These are phyloP conservation scores for Caenorhabditis wallacei DNA, from an alignment of 2,888 invertebrate species.

Conservation along the genomic window DNA sequence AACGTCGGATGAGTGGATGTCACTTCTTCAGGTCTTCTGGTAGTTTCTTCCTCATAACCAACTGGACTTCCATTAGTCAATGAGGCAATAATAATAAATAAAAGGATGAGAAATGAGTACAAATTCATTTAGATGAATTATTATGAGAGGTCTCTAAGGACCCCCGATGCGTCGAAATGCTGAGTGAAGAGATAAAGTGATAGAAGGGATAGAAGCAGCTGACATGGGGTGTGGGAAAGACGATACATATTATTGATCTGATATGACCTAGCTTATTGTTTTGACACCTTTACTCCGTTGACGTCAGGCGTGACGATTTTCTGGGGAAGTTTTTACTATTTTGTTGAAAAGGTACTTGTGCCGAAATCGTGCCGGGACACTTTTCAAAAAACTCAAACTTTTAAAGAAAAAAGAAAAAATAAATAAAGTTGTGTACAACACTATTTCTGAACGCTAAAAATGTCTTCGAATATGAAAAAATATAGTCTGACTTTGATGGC, in stretches of 20 bases:
- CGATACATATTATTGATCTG: conserved; percentile 54
- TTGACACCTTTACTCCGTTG: conserved; percentile 36
- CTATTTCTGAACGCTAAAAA: too few species aligned
- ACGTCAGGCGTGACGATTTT: conserved; percentile 39
- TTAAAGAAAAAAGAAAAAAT: too few species aligned
- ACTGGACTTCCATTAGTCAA: conserved; percentile 33
- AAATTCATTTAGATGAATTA: conserved; percentile 48
- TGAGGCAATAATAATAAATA: neutral
- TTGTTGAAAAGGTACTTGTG: too few species aligned
- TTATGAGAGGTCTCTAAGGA: conserved; percentile 26
- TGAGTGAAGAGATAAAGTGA: neutral
- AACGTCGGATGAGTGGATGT: conserved; percentile 61
- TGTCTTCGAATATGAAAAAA: too few species aligned
- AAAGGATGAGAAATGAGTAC: conserved; percentile 14
- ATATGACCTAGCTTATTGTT: conserved; percentile 53
- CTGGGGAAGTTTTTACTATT: too few species aligned
- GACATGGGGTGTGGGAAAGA: conserved; percentile 21
- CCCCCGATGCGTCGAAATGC: conserved; percentile 45
- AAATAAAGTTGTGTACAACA: too few species aligned
- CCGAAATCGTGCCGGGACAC: too few species aligned
- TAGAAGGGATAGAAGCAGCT: conserved; percentile 31
- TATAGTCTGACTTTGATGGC: too few species aligned
- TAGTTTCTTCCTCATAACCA: neutral
- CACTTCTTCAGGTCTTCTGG: conserved; percentile 11
- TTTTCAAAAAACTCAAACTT: too few species aligned